Evolutionary conservation across 2,797 vertebrate genomes (phyloP), one percentile per base, ranked within the genome.

Genomic region (Morelia viridis): DNA sequence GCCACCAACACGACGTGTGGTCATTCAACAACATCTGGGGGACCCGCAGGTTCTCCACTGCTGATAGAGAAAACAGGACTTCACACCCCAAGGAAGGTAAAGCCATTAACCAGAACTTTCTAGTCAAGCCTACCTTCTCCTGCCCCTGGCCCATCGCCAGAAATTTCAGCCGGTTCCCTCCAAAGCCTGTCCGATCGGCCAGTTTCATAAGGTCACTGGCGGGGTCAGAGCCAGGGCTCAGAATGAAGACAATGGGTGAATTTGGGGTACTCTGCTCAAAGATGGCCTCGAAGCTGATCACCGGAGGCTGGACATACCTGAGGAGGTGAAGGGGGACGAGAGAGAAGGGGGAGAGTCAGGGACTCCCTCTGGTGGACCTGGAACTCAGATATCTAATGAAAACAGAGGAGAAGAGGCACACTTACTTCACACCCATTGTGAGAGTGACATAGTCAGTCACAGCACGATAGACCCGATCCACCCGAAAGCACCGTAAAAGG

Each of bases 121-220:
- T 12, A 10, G 8, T 15, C 19, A 2, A 58, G 19, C 53, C 90
- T 98, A 99, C 99, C 98, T 98, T 98, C 90, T 99, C 99, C 93
- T 99, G 99, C 28, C 99, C 99, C 96, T 99, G 99, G 53, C 99
- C 99, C 99, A 99, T 99, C 31, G 99, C 99, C 6, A 99, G 98
- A 95, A 98, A 98, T 93, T 98, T 99, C 93, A 99, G 98, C 93
- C 98, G 98, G 93, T 96, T 98, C 35, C 97, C 98, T 92, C 97
- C 98, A 92, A 99, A 99, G 28, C 98, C 98, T 0, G 96, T 98
- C 86, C 96, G 97, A 90, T 99, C 98, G 0, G 99, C 98, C 92
- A 99, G 96, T 94, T 99, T 99, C 98, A 98, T 98, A 41, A 99
- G 98, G 95, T 99, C 99, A 90, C 95, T 97, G 90, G 98, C 98